Evolutionary conservation across 2,113 vertebrate species (phyloP).

Genomic region (Barnardius zonarius): DNA sequence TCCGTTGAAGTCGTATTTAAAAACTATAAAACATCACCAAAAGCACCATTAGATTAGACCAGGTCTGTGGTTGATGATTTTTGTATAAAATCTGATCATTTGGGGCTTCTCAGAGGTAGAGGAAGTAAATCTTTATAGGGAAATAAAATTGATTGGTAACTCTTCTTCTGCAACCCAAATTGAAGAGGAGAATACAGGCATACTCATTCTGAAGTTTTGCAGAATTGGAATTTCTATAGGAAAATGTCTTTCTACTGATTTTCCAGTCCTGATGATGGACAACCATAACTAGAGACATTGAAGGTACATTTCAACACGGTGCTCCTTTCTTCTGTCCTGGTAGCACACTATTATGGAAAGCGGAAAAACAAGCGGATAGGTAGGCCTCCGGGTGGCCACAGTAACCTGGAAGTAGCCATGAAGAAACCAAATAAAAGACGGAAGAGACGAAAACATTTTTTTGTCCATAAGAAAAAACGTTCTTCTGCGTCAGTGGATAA

Average conservation of each 20-base stretch:
- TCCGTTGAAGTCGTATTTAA: background rate
- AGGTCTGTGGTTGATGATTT: background rate
- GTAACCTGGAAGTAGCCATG: slow-evolving; percentile 88
- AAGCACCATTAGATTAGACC: background rate
- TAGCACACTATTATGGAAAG: slow-evolving; percentile 96
- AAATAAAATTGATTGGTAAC: background rate
- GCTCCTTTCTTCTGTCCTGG: slow-evolving; percentile 39
- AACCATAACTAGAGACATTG: background rate
- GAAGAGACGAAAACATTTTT: slow-evolving; percentile 94
- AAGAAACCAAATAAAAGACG: slow-evolving; percentile 90
- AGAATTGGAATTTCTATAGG: background rate
- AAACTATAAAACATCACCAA: background rate
- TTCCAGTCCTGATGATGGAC: background rate
- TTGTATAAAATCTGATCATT: background rate
- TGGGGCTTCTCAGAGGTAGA: background rate
- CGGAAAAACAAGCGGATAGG: slow-evolving; percentile 91
- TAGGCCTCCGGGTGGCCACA: slow-evolving; percentile 88
- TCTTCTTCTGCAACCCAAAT: background rate
- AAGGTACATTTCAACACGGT: background rate
- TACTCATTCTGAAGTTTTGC: background rate
- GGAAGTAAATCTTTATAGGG: background rate
- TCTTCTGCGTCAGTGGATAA: slow-evolving; percentile 91
- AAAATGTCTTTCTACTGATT: background rate
- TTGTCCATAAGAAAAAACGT: slow-evolving; percentile 96
- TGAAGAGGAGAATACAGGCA: background rate